Conservation (phyloP, 2,888 invertebrate species). For the Drosophila quinaria region DNA sequence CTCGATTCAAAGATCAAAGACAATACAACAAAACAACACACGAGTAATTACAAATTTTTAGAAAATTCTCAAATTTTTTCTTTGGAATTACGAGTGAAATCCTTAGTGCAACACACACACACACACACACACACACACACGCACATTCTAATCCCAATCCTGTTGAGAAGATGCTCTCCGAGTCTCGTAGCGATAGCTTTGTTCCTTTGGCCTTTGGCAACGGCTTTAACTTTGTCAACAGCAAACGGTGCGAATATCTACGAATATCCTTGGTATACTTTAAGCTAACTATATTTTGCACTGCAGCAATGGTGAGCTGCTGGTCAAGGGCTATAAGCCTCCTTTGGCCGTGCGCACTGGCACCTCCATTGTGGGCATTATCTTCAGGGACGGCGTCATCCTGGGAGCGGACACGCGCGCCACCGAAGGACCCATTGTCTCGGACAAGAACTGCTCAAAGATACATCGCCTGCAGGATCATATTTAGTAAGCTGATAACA, state of each 20-base stretch:
- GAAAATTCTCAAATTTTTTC: background rate
- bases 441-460: slow-evolving; percentile 98
- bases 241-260: slow-evolving; percentile 88
- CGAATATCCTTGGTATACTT: background rate
- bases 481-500: slow-evolving; percentile 91
- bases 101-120: background rate
- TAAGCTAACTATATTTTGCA: slow-evolving; percentile 17
- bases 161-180: slow-evolving; percentile 23
- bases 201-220: background rate
- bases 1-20: background rate
- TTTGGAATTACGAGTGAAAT: background rate
- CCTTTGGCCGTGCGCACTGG: slow-evolving; percentile 97
- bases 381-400: slow-evolving; percentile 97
- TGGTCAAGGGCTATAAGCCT: slow-evolving; percentile 91
- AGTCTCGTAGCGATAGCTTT: background rate
- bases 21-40: background rate
- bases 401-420: slow-evolving; percentile 99
- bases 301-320: slow-evolving; percentile 93
- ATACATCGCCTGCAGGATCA: slow-evolving; percentile 96
- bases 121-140: no score
- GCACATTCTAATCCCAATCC: background rate
- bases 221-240: slow-evolving; percentile 94
- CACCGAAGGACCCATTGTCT: slow-evolving; percentile 97
- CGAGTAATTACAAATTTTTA: background rate
- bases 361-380: slow-evolving; percentile 97